Conservation (phyloP, 2,113 vertebrate genomes). For the Noctilio leporinus region DNA sequence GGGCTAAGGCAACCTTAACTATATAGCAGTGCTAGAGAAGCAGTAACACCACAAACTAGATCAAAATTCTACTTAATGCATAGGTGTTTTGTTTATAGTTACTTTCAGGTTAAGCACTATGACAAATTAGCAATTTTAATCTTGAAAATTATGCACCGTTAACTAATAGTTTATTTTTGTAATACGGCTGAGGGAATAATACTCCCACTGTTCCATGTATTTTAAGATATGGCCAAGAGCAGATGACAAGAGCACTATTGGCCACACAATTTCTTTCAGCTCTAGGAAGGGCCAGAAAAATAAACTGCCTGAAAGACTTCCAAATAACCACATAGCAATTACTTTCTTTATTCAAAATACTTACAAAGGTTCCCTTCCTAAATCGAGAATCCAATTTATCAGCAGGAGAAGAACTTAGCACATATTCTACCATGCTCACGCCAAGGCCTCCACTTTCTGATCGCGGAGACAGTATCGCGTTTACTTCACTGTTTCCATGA, state of each 20-base stretch:
- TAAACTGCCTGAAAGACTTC: constrained; percentile 14
- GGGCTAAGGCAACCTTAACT: constrained; percentile 80
- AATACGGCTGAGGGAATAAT: constrained; percentile 16
- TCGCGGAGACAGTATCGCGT: constrained; percentile 95
- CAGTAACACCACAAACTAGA: constrained; percentile 62
- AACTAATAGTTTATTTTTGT: background rate
- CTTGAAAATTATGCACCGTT: background rate
- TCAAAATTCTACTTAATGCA: constrained; percentile 14
- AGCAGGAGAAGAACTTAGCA: constrained; percentile 97
- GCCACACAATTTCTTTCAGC: constrained; percentile 23
- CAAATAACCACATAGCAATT: background rate
- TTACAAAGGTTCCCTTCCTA: constrained; percentile 97
- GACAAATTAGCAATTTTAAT: constrained; percentile 6
- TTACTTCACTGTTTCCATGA: constrained; percentile 96
- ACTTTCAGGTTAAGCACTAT: background rate
- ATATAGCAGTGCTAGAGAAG: constrained; percentile 76
- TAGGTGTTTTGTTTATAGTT: background rate
- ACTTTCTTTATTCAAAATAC: constrained; percentile 70
- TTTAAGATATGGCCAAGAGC: constrained; percentile 39
- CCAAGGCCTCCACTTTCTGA: constrained; percentile 97
- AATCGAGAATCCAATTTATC: constrained; percentile 98
- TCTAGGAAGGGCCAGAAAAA: background rate
- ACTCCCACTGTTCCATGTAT: constrained; percentile 25
- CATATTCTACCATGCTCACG: constrained; percentile 99
- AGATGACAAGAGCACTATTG: background rate